These are phyloP conservation scores for Morinoia aosen DNA, from an alignment of 2,888 invertebrate species.

Conservation along the genomic window DNA sequence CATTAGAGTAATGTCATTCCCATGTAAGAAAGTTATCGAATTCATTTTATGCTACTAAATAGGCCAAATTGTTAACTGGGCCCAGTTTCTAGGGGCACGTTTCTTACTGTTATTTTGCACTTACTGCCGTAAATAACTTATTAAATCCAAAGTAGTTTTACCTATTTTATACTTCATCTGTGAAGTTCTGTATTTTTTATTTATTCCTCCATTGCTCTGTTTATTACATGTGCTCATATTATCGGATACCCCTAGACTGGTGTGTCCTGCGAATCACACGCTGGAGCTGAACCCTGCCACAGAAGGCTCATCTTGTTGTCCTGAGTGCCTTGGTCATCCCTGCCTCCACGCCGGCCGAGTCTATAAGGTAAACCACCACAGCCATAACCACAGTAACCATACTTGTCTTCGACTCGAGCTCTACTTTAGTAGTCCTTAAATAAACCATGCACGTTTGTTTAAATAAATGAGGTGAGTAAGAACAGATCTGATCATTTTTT, in stretches of 20 bases:
- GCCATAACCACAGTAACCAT: neutral
- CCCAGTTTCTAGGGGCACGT: too few species aligned
- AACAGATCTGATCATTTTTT: neutral
- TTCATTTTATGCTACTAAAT: too few species aligned
- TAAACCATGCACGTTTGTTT: neutral
- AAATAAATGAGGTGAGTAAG: neutral
- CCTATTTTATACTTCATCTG: neutral
- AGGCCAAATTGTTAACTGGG: too few species aligned
- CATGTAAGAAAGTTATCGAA: too few species aligned
- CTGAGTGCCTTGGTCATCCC: constrained; percentile 60
- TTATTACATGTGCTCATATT: neutral
- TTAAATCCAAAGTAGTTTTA: too few species aligned
- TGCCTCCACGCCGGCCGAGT: constrained; percentile 58
- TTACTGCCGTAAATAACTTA: too few species aligned
- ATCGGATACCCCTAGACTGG: constrained; percentile 40
- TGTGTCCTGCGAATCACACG: constrained; percentile 63
- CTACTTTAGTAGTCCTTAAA: neutral
- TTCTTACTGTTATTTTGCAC: too few species aligned
- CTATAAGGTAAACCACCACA: constrained; percentile 56
- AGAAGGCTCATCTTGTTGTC: constrained; percentile 61
- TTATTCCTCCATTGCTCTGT: neutral
- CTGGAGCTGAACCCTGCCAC: constrained; percentile 56
- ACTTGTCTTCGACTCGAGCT: too few species aligned
- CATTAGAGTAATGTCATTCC: too few species aligned
- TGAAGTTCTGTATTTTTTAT: neutral